Percentiles rank a stretch among this genome's conserved stretches.
phyloP scores from a whole-genome alignment of 2,113 vertebrate species.

The Carassius auratus region DNA sequence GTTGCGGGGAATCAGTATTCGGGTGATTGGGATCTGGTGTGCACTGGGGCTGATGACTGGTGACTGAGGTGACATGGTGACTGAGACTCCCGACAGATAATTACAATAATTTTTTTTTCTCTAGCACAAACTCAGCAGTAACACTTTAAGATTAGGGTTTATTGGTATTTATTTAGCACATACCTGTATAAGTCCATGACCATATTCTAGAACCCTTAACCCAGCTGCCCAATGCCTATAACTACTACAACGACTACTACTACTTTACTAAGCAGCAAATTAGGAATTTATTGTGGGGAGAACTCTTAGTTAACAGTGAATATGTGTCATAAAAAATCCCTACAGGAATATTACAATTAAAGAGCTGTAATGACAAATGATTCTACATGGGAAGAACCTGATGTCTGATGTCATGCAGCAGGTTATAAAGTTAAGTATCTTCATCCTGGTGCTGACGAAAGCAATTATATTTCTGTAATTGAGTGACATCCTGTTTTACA shows the following conservation, averaged over 20 bases:
- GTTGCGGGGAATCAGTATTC: too few species aligned
- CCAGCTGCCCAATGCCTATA: not conserved
- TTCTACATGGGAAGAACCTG: not conserved
- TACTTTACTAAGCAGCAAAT: not conserved
- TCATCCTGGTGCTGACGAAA: constrained; percentile 10
- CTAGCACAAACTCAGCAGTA: too few species aligned
- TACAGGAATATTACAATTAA: not conserved
- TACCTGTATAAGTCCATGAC: too few species aligned
- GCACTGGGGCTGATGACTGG: too few species aligned
- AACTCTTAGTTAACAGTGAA: too few species aligned
- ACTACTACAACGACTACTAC: too few species aligned
- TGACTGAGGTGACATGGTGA: too few species aligned
- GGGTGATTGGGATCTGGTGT: too few species aligned
- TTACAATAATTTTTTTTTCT: too few species aligned
- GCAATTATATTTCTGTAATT: constrained; percentile 57
- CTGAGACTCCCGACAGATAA: too few species aligned
- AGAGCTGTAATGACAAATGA: not conserved
- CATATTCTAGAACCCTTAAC: too few species aligned
- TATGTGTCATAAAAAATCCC: not conserved
- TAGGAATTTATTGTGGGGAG: not conserved
- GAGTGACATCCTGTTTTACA: constrained; percentile 55
- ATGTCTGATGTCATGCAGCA: not conserved
- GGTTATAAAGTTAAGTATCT: constrained; percentile 25
- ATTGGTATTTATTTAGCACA: not conserved
- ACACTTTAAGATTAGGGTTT: not conserved